Conservation (phyloP, 2,113 vertebrate genomes). For the Onychostoma macrolepis region DNA sequence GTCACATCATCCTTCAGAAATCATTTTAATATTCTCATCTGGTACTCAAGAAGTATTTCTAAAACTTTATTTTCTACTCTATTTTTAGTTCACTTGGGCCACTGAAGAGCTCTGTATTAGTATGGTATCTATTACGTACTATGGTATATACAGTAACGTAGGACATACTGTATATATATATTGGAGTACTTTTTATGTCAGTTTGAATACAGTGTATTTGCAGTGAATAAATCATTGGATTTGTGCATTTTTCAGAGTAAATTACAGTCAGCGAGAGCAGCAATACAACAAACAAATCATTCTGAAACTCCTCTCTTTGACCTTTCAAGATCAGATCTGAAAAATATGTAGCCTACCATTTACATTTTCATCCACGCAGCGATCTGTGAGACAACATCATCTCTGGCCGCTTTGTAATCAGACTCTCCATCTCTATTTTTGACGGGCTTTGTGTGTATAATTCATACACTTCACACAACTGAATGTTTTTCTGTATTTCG, state of each 20-base stretch:
- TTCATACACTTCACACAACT: not conserved
- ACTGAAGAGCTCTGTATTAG: not conserved
- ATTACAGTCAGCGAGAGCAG: not conserved
- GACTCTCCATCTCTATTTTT: slow-evolving; percentile 5
- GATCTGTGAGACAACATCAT: slow-evolving; percentile 13
- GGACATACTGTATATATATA: too few species aligned
- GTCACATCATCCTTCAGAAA: not conserved
- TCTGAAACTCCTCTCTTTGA: slow-evolving; percentile 2
- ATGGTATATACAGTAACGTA: not conserved
- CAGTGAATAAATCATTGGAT: not conserved
- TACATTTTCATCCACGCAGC: slow-evolving; percentile 16
- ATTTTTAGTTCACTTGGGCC: not conserved
- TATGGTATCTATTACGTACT: not conserved
- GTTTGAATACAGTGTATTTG: not conserved
- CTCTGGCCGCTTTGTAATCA: not conserved
- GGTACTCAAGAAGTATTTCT: not conserved
- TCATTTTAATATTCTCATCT: not conserved
- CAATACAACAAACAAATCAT: not conserved
- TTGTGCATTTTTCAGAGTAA: not conserved
- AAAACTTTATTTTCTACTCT: not conserved
- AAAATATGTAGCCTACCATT: not conserved
- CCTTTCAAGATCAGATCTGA: slow-evolving; percentile 20
- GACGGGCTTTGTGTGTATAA: not conserved
- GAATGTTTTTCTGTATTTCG: not conserved
- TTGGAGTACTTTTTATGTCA: not conserved